Base-by-base conservation (phyloP, 2,113 vertebrate genomes). In the Protobothrops flavoviridis region DNA sequence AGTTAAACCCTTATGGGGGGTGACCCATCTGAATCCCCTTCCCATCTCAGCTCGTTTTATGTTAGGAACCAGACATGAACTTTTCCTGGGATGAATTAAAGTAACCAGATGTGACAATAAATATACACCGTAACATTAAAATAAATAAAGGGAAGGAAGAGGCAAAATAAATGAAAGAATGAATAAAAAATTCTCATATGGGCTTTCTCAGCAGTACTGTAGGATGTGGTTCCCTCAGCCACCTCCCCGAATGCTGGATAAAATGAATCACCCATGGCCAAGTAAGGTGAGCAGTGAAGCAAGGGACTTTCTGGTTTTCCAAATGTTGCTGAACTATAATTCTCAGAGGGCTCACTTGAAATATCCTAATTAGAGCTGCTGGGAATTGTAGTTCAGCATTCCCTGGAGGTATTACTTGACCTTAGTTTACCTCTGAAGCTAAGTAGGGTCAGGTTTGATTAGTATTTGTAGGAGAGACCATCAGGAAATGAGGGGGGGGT, bases 51-150 rank as follows among this genome's bases (percentile, higher is more conserved):
- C 9, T n/a, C 48, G 1, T 53, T 52, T 50, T 21, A 7, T 24
- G 24, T 88, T 26, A 69, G 7, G 50, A 39, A 24, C 57, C 39
- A 23, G 29, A 26, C 17, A 87, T 17, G 6, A 0, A 4, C 91
- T 56, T 87, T 88, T 92, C 43, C 93, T 93, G 90, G 69, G 48
- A 45, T 56, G 3, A 13, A 91, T 91, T 57, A 90, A 96, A 94
- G 88, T 56, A 0, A 85, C 2, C 29, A 0, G 0, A n/a, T 4
- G 57, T 17, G 61, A 91, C 90, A 57, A 85, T n/a, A 45, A 50
- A 15, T 15, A 81, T 86, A 86, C 12, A 45, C 9, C 13, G 24
- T 39, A 29, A 43, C 26, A 55, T 52, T 64, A 39, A n/a, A 57
- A 56, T 48, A 89, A 93, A 89, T 57, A 48, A 57, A 91, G 20